Evolutionary conservation across 2,113 vertebrate species (phyloP).

Genomic region (Cochlearius cochlearius): DNA sequence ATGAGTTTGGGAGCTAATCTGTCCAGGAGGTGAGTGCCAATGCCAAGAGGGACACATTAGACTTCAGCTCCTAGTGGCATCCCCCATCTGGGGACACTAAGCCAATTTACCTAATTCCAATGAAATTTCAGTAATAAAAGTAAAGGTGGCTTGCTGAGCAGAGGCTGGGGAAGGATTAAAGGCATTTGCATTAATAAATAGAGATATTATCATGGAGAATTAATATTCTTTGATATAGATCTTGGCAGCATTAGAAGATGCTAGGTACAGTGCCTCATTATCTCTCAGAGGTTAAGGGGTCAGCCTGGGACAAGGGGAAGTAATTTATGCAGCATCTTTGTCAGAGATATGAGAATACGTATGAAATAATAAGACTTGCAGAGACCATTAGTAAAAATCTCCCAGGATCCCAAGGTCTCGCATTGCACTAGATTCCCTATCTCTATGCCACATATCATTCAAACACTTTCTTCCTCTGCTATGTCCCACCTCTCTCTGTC

Average conservation of each 20-base stretch:
- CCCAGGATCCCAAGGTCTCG: background rate
- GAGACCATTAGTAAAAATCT: slow-evolving; percentile 43
- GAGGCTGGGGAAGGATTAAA: slow-evolving; percentile 39
- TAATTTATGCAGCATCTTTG: slow-evolving; percentile 58
- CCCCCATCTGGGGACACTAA: background rate
- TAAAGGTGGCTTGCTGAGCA: background rate
- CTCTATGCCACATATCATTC: background rate
- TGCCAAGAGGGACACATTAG: background rate
- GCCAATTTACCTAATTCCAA: slow-evolving; percentile 38
- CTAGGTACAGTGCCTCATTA: slow-evolving; percentile 47
- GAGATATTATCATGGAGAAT: slow-evolving; percentile 62
- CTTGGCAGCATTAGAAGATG: slow-evolving; percentile 50
- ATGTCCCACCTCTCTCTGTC: background rate
- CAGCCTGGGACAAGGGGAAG: slow-evolving; percentile 45
- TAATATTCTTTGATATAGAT: slow-evolving; percentile 63
- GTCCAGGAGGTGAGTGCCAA: background rate
- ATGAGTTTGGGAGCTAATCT: background rate
- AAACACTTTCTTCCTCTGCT: background rate
- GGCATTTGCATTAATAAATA: slow-evolving; percentile 69
- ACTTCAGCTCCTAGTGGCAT: background rate
- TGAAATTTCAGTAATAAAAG: slow-evolving; percentile 35
- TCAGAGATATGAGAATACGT: slow-evolving; percentile 31
- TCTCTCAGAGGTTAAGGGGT: slow-evolving; percentile 49
- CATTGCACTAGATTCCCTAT: background rate
- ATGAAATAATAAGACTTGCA: slow-evolving; percentile 47